These are phyloP conservation scores for Anthoscopus minutus DNA, from an alignment of 2,113 vertebrate genomes.

Conservation along the genomic window DNA sequence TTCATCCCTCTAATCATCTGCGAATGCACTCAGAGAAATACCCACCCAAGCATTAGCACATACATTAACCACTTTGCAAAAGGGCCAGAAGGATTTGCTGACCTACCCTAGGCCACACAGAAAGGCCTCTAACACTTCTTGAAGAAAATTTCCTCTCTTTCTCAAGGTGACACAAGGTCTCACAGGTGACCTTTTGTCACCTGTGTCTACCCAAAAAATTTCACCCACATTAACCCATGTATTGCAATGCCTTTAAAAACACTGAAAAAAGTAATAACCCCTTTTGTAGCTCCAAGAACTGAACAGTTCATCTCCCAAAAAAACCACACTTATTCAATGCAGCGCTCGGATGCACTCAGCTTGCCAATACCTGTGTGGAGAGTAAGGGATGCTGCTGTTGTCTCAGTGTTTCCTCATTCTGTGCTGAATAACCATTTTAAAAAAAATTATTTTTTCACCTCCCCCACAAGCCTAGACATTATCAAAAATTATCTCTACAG, in stretches of 20 bases:
- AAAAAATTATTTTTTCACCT: background rate
- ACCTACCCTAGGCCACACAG: background rate
- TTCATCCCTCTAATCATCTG: background rate
- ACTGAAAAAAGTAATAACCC: background rate
- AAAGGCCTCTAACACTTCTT: background rate
- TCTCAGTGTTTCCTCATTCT: background rate
- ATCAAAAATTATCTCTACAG: background rate
- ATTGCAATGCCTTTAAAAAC: background rate
- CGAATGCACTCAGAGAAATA: background rate
- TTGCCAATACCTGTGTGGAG: accelerated
- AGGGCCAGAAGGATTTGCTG: background rate
- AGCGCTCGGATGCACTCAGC: background rate
- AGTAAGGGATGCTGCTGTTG: background rate
- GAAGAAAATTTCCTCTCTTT: background rate
- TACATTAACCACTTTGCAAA: background rate
- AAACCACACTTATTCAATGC: accelerated
- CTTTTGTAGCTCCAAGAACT: background rate
- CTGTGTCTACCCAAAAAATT: background rate
- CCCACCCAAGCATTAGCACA: background rate
- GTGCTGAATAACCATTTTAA: background rate
- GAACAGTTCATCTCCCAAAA: background rate
- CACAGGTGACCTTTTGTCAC: background rate
- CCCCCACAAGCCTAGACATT: background rate
- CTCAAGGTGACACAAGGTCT: no score
- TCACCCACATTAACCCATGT: background rate